These are phyloP conservation scores for Sebastes goodei DNA, from an alignment of 2,797 vertebrate genomes.

Conservation along the genomic window DNA sequence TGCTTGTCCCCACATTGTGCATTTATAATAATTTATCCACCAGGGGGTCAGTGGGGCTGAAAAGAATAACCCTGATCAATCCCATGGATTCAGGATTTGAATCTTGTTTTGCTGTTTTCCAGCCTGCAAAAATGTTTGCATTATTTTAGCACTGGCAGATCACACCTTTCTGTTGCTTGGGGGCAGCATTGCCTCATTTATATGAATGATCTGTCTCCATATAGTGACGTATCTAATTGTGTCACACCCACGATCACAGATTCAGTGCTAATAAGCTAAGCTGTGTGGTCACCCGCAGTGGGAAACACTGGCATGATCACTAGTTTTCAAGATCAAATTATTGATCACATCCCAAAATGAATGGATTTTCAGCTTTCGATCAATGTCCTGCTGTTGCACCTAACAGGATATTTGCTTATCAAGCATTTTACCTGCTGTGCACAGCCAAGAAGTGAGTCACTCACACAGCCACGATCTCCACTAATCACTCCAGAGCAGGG, in stretches of 20 bases:
- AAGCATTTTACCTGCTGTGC: conserved; percentile 21
- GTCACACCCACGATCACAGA: not conserved
- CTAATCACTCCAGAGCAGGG: conserved; percentile 34
- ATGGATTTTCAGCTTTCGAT: not conserved
- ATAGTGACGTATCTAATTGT: not conserved
- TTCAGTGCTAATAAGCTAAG: not conserved
- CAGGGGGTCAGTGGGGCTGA: not conserved
- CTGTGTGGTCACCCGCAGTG: not conserved
- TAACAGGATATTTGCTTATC: not conserved
- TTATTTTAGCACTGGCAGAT: not conserved
- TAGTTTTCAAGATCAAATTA: not conserved
- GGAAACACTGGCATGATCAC: not conserved
- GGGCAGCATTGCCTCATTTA: not conserved
- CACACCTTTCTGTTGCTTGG: not conserved
- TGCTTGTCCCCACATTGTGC: not conserved
- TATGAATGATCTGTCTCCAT: not conserved
- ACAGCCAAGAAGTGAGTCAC: conserved; percentile 22
- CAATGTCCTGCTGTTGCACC: not conserved
- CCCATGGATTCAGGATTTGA: not conserved
- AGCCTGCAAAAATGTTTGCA: not conserved
- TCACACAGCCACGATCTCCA: not conserved
- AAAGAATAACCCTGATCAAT: not conserved
- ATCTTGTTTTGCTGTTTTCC: not conserved
- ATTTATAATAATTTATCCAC: not conserved
- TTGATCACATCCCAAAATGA: conserved; percentile 1